These are phyloP conservation scores for Papilio protenor DNA, from an alignment of 2,888 invertebrate species.

Conservation along the genomic window DNA sequence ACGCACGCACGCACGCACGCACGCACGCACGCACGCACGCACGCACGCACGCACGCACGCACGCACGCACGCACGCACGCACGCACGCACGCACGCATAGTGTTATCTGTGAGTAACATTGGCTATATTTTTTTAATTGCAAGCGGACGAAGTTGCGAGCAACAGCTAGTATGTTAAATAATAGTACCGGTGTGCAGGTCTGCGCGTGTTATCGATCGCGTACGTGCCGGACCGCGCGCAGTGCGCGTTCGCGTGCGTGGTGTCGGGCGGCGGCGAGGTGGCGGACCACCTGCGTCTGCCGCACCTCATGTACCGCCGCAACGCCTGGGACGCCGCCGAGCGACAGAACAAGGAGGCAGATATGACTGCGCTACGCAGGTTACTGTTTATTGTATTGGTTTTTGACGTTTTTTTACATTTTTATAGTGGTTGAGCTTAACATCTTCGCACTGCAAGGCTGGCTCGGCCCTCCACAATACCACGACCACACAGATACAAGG, in stretches of 20 bases:
- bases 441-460: too few species aligned
- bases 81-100: too few species aligned
- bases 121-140: too few species aligned
- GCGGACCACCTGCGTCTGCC: conserved; percentile 95
- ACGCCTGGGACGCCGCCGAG: conserved; percentile 80
- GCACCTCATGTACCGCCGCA: conserved; percentile 92
- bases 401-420: not conserved
- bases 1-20: conserved; percentile 81
- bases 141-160: too few species aligned
- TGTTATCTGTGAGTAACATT: too few species aligned
- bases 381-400: not conserved
- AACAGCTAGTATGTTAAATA: not conserved
- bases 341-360: conserved; percentile 75
- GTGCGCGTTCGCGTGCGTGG: conserved; percentile 94
- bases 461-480: too few species aligned
- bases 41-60: too few species aligned
- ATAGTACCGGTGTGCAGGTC: conserved; percentile 77
- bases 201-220: conserved; percentile 93
- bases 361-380: conserved; percentile 74
- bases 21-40: not conserved
- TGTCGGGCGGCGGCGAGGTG: conserved; percentile 95
- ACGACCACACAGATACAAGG: too few species aligned
- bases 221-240: conserved; percentile 93
- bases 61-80: too few species aligned
- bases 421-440: not conserved